Evolutionary conservation across 2,888 invertebrate species (phyloP), one percentile per base, ranked within the genome.

Genomic region (Drosophila prostipennis): DNA sequence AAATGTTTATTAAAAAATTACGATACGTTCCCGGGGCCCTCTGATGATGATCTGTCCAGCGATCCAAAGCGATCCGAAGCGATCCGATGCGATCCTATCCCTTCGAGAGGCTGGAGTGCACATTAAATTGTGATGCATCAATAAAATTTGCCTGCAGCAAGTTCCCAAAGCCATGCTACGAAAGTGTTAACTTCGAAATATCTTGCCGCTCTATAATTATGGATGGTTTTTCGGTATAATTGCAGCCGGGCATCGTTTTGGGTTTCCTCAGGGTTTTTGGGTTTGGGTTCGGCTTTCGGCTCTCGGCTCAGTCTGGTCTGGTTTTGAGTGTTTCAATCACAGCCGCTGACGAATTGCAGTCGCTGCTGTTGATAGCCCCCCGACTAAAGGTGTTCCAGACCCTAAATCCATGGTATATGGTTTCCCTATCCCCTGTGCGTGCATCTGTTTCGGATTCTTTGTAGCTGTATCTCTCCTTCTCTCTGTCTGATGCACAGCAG

Each of bases 161-260:
- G 80, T 86, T 82, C 86, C 86, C 87, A 82, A 85, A 85, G 87
- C 85, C 82, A 82, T 75, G 87, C 76, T 89, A 86, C 91, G 89
- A 91, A 92, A 92, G 91, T 92, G 91, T 91, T 91, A 92, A 91
- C 91, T 91, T 87, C 89, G 90, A 89, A 89, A 88, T 78, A 79
- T 77, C 68, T 78, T 75, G 90, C 91, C 91, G 91, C 91, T 89
- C 89, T 91, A 84, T 91, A 91, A 91, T 91, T 91, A 91, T 89
- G 84, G 78, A 80, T 80, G 87, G 78, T 84, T 80, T 65, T 86
- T 87, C 75, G 83, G 80, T 87, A 89, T 91, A 91, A 91, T 91
- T 91, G 91, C 89, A 69, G 56, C 56, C 73, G 51, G 43, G 67
- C 10, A 54, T 70, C 53, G 72, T 60, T 72, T 55, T 59, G 23